A percentile compares a stretch with the other conserved stretches of the same genome.
phyloP scores from a whole-genome alignment of 2,888 invertebrate genomes.

The Aphidius colemani region DNA sequence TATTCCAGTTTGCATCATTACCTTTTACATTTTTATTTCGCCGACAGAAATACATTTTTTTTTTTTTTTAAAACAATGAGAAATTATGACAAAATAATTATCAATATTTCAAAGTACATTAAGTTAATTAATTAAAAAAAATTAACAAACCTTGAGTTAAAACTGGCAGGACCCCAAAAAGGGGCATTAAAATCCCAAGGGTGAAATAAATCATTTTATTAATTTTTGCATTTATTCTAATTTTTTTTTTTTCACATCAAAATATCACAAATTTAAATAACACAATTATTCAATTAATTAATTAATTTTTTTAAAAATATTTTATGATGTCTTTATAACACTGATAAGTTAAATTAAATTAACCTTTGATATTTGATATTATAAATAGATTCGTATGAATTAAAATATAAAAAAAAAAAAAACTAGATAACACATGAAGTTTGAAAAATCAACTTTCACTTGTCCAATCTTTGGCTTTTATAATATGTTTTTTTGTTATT shows the following conservation, averaged over 20 bases:
- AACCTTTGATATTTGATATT: slow-evolving; percentile 4
- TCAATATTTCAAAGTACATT: background rate
- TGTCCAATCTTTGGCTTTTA: background rate
- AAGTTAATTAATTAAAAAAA: background rate
- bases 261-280: background rate
- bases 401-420: background rate
- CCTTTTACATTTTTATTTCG: slow-evolving; percentile 31
- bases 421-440: slow-evolving; percentile 8
- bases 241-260: background rate
- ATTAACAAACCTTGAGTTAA: slow-evolving; percentile 44
- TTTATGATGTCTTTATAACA: too few species aligned
- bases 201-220: slow-evolving; percentile 44
- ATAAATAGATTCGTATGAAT: background rate
- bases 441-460: slow-evolving; percentile 12
- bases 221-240: slow-evolving; percentile 19
- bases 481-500: background rate
- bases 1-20: slow-evolving; percentile 23
- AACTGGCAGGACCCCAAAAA: slow-evolving; percentile 46
- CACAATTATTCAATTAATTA: background rate
- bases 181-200: slow-evolving; percentile 46
- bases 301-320: background rate
- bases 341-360: background rate
- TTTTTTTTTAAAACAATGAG: slow-evolving; percentile 1
- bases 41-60: slow-evolving; percentile 24
- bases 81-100: slow-evolving; percentile 16